Evolutionary conservation across 23 tunicate species (phyloP).

Genomic region (Ascidia mentula): DNA sequence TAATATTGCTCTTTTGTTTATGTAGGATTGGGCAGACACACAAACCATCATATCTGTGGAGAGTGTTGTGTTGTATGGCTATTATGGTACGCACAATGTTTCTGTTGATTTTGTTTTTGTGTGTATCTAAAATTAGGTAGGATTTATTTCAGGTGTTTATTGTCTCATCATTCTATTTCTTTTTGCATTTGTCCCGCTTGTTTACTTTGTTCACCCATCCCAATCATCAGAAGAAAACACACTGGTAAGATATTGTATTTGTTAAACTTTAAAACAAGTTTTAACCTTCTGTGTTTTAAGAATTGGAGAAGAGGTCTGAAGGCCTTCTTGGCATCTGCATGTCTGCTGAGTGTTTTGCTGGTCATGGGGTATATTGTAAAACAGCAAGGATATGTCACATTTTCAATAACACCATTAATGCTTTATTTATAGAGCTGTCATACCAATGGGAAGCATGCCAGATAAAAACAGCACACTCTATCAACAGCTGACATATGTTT

Average conservation of each 20-base stretch:
- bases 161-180: background rate
- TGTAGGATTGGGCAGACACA: background rate
- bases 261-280: background rate
- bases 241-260: background rate
- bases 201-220: background rate
- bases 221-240: background rate
- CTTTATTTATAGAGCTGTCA: background rate
- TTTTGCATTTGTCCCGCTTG: background rate
- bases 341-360: background rate
- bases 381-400: background rate
- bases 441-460: background rate
- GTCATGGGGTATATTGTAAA: background rate
- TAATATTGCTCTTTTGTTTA: background rate
- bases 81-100: background rate
- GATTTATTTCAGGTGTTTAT: background rate
- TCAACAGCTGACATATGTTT: constrained; percentile 6
- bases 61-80: background rate
- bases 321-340: background rate
- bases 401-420: background rate
- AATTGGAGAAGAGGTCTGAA: background rate
- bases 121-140: background rate
- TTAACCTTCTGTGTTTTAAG: background rate
- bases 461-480: background rate
- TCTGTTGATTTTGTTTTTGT: background rate
- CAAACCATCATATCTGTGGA: background rate